Evolutionary conservation across 92 coral and sea anemone genomes (phyloP), one percentile per base, ranked within the genome.

Genomic region (Ricordea florida): DNA sequence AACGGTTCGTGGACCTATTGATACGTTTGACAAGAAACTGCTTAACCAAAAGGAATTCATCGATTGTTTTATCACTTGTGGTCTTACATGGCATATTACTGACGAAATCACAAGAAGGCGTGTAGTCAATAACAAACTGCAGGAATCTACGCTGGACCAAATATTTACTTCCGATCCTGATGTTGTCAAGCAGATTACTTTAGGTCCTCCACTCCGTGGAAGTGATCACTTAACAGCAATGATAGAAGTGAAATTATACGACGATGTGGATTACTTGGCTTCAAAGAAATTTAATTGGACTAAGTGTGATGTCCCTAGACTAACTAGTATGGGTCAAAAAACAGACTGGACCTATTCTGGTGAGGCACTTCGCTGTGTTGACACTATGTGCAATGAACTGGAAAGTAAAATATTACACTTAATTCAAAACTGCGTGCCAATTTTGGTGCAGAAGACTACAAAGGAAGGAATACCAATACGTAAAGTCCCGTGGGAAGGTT

Each of bases 81-180:
- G 79, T 41, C 63, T 72, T 30, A 51, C 79, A 38, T 72, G 69
- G 79, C 69, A 72, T 43, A 72, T 72, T 42, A 72, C 67, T 33
- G 64, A 72, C 57, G 67, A 72, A 58, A 58, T 72, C 47, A 72
- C 79, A 52, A 35, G 69, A 40, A 57, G 79, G 29, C 33, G 79
- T 41, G 49, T 72, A 32, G 69, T 72, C 45, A 35, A 31, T 33
- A 51, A 42, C 33, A 63, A 35, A 52, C 15, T 56, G 18, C 77
- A 52, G 21, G 50, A 49, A 55, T 69, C 77, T 45, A 69, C 77
- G 31, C 33, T 69, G 42, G 77, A 69, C 25, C 77, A 69, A 55
- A 69, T 69, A 43, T 51, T 69, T 32, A 69, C 61, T 32, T 69
- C 61, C 30, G 56, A 69, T 46, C 63, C 76, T 48, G 76, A 69